Evolutionary conservation across 2,113 vertebrate species (phyloP).

Genomic region (Isichthys henryi): DNA sequence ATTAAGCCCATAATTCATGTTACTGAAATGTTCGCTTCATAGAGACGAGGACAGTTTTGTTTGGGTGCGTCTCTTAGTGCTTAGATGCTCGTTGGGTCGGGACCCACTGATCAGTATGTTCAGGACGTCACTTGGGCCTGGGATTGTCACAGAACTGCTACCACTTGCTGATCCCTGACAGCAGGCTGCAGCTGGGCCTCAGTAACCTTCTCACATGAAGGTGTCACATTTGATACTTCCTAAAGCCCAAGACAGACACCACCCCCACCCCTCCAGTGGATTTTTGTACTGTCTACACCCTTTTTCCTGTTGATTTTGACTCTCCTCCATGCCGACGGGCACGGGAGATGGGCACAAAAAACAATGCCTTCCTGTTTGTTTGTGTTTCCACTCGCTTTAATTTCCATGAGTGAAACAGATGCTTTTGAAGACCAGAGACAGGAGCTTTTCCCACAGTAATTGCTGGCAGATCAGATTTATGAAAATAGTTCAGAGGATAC

Average conservation of each 20-base stretch:
- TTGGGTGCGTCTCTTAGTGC: slow-evolving; percentile 50
- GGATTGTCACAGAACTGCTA: slow-evolving; percentile 25
- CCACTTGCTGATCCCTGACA: slow-evolving; percentile 42
- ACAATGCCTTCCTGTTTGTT: not conserved
- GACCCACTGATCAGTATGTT: not conserved
- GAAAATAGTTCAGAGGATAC: not conserved
- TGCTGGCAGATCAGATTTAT: not conserved
- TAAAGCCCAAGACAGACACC: slow-evolving; percentile 56
- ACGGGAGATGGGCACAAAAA: slow-evolving; percentile 26
- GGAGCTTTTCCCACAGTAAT: not conserved
- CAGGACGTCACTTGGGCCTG: not conserved
- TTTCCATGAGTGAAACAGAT: not conserved
- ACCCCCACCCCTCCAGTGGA: slow-evolving; percentile 34
- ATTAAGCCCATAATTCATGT: not conserved
- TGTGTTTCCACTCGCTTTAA: not conserved
- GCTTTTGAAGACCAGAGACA: not conserved
- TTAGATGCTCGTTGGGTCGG: slow-evolving; percentile 39
- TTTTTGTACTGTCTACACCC: slow-evolving; percentile 31
- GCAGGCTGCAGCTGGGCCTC: slow-evolving; percentile 35
- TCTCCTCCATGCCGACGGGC: slow-evolving; percentile 53
- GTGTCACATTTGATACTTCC: slow-evolving; percentile 64
- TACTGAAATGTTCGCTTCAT: not conserved
- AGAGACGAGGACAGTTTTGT: slow-evolving; percentile 33
- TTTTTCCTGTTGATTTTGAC: slow-evolving; percentile 47
- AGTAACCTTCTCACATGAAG: slow-evolving; percentile 58